phyloP scores from a whole-genome alignment of 2,113 vertebrate genomes.

The Neotragus pygmaeus region DNA sequence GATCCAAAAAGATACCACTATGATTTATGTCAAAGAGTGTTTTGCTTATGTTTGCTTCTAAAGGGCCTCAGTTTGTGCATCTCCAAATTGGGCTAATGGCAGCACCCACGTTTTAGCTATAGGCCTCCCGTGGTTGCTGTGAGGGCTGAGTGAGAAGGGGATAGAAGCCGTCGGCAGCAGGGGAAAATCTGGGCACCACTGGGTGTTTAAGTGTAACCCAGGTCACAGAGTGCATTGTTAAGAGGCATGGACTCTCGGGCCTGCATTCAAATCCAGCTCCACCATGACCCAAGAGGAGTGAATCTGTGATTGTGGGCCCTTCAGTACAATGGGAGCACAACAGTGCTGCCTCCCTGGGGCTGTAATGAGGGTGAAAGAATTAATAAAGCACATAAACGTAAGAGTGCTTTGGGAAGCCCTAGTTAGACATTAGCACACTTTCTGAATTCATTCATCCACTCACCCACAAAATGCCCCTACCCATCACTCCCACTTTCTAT shows the following conservation, averaged over 20 bases:
- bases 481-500: background rate
- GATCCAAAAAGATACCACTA: background rate
- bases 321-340: background rate
- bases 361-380: background rate
- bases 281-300: rapidly evolving
- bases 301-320: background rate
- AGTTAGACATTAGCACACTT: rapidly evolving
- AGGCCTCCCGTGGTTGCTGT: background rate
- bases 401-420: background rate
- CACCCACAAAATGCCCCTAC: no score
- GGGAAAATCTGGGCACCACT: background rate
- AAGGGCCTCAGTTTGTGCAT: background rate
- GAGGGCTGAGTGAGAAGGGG: background rate
- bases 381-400: background rate
- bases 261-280: background rate
- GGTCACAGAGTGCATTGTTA: rapidly evolving
- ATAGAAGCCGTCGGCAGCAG: rapidly evolving
- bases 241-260: background rate
- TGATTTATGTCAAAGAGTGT: background rate
- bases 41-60: background rate
- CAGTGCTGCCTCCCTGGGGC: rapidly evolving
- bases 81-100: background rate
- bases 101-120: rapidly evolving
- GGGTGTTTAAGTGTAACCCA: background rate
- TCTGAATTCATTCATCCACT: rapidly evolving